Percentiles rank a stretch among this genome's conserved stretches.
Evolutionary conservation across 1,140 invertebrate genomes (phyloP).

Genomic region (Drosophila kohkoa): DNA sequence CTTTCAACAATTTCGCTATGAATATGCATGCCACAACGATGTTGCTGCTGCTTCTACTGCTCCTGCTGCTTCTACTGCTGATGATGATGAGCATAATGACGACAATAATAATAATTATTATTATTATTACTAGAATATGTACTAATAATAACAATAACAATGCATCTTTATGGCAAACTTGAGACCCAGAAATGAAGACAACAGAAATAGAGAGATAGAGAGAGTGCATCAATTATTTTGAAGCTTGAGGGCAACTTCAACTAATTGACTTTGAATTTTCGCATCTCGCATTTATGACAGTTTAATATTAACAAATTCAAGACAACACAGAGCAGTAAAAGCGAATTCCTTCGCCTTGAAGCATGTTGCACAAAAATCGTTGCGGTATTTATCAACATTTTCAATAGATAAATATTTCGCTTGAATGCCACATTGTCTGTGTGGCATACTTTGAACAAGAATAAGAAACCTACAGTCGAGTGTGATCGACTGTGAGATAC

Average conservation of each 20-base stretch:
- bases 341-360: too few species aligned
- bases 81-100: constrained; percentile 5
- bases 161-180: constrained; percentile 37
- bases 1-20: constrained; percentile 24
- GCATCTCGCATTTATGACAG: constrained; percentile 10
- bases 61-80: too few species aligned
- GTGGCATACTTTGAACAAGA: too few species aligned
- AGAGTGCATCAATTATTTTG: background rate
- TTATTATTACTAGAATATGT: constrained; percentile 18
- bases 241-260: background rate
- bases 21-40: constrained; percentile 18
- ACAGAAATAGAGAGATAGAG: background rate
- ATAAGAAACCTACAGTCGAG: too few species aligned
- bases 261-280: constrained; percentile 11
- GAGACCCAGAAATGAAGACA: constrained; percentile 1
- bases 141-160: constrained; percentile 47
- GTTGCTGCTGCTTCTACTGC: background rate
- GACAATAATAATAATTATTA: constrained; percentile 11
- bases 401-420: too few species aligned
- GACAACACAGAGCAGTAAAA: background rate
- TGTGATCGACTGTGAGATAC: too few species aligned
- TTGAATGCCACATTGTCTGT: too few species aligned
- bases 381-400: too few species aligned
- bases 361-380: too few species aligned
- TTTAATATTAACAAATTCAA: constrained; percentile 17